Evolutionary conservation across 2,888 invertebrate species (phyloP).

Genomic region (Drosophila quasianomalipes): DNA sequence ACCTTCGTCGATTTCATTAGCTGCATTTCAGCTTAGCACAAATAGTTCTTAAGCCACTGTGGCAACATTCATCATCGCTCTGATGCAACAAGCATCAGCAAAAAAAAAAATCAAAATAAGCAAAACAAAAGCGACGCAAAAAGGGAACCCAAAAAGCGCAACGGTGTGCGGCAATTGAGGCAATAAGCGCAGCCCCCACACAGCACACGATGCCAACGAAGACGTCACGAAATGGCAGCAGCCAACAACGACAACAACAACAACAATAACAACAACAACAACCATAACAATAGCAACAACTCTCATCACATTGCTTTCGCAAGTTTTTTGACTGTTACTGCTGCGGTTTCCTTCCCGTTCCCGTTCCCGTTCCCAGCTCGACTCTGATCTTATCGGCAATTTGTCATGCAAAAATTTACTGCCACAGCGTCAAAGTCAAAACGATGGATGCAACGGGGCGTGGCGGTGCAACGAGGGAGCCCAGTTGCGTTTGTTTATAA

Average conservation of each 20-base stretch:
- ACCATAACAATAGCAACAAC: constrained; percentile 15
- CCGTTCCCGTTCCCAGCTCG: constrained; percentile 20
- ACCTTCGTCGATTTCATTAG: not conserved
- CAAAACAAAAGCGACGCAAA: constrained; percentile 19
- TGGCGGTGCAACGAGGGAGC: not conserved
- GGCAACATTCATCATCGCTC: constrained; percentile 44
- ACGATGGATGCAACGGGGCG: constrained; percentile 3
- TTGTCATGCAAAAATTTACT: constrained; percentile 82
- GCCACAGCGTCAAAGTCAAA: constrained; percentile 42
- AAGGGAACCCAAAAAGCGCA: constrained; percentile 33
- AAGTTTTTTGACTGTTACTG: constrained; percentile 29
- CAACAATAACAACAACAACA: not conserved
- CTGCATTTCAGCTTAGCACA: not conserved
- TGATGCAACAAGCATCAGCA: constrained; percentile 53
- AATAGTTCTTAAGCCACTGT: constrained; percentile 34
- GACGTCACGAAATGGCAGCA: constrained; percentile 46
- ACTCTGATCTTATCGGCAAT: constrained; percentile 80
- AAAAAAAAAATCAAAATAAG: constrained; percentile 31
- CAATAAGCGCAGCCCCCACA: constrained; percentile 55
- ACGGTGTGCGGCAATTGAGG: constrained; percentile 33
- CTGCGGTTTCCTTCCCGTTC: constrained; percentile 27
- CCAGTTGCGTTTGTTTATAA: constrained; percentile 68
- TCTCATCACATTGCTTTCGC: constrained; percentile 35
- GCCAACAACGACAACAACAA: constrained; percentile 16
- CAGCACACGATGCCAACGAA: constrained; percentile 53